phyloP scores from a whole-genome alignment of 2,113 vertebrate genomes.

The Ptyas mucosa region DNA sequence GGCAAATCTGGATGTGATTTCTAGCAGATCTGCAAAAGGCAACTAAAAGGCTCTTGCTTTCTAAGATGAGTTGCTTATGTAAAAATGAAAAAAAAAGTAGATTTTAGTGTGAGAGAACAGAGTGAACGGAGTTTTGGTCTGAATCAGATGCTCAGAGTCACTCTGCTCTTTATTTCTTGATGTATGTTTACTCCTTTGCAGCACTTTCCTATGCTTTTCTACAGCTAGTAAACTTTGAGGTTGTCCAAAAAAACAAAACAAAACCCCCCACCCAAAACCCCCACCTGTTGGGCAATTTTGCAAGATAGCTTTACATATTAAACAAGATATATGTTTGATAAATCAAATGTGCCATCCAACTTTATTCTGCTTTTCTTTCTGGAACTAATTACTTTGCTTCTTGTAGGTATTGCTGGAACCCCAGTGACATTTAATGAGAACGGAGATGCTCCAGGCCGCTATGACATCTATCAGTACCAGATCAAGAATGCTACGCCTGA shows the following conservation, averaged over 20 bases:
- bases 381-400: constrained; percentile 24
- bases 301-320: background rate
- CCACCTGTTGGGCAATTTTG: background rate
- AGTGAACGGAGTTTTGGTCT: background rate
- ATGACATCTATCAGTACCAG: constrained; percentile 96
- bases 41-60: background rate
- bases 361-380: background rate
- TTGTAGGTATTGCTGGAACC: constrained; percentile 86
- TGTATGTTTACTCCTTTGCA: background rate
- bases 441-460: constrained; percentile 88
- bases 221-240: background rate
- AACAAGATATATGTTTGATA: background rate
- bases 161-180: background rate
- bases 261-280: background rate
- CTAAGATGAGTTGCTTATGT: background rate
- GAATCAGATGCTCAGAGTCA: background rate
- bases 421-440: constrained; percentile 93
- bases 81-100: background rate
- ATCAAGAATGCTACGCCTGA: constrained; percentile 79
- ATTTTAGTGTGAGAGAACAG: background rate
- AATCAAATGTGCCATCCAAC: background rate
- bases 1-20: background rate
- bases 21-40: background rate
- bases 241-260: background rate
- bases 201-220: background rate